Evolutionary conservation across 1,140 invertebrate genomes (phyloP).

Genomic region (Lepidurus apus): DNA sequence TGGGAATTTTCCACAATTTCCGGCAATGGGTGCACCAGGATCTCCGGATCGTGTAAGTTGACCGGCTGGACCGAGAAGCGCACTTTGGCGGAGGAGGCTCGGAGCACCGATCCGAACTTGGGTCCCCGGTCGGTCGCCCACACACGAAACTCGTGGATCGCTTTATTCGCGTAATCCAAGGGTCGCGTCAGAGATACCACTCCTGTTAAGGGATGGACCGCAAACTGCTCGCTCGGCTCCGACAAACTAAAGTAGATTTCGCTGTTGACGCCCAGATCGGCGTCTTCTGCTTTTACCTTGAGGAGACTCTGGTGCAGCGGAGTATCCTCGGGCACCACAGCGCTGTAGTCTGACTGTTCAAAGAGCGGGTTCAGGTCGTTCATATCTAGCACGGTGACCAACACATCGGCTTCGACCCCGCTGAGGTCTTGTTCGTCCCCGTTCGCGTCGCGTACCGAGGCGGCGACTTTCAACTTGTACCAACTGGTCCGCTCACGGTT

Average conservation of each 20-base stretch:
- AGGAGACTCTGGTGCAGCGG: constrained; percentile 61
- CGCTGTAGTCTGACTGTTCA: constrained; percentile 77
- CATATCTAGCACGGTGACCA: constrained; percentile 74
- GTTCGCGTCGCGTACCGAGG: constrained; percentile 54
- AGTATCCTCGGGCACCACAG: constrained; percentile 81
- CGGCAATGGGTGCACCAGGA: constrained; percentile 69
- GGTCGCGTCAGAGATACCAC: constrained; percentile 76
- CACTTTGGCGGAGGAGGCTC: constrained; percentile 59
- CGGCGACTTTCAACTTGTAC: constrained; percentile 74
- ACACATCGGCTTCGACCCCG: constrained; percentile 67
- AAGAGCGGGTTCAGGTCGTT: constrained; percentile 91
- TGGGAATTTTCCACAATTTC: constrained; percentile 77
- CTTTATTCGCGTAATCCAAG: constrained; percentile 61
- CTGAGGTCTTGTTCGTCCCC: constrained; percentile 50
- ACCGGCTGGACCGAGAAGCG: constrained; percentile 73
- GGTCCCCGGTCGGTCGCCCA: constrained; percentile 76
- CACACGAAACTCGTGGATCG: constrained; percentile 68
- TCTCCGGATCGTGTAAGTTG: constrained; percentile 78
- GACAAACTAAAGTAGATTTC: constrained; percentile 93
- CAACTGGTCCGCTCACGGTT: constrained; percentile 83
- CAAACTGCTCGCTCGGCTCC: constrained; percentile 75
- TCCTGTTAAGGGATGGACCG: constrained; percentile 86
- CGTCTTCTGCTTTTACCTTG: constrained; percentile 73
- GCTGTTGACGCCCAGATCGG: constrained; percentile 86
- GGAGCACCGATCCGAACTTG: constrained; percentile 51